Evolutionary conservation across 2,113 vertebrate species (phyloP).

Genomic region (Prinia subflava): DNA sequence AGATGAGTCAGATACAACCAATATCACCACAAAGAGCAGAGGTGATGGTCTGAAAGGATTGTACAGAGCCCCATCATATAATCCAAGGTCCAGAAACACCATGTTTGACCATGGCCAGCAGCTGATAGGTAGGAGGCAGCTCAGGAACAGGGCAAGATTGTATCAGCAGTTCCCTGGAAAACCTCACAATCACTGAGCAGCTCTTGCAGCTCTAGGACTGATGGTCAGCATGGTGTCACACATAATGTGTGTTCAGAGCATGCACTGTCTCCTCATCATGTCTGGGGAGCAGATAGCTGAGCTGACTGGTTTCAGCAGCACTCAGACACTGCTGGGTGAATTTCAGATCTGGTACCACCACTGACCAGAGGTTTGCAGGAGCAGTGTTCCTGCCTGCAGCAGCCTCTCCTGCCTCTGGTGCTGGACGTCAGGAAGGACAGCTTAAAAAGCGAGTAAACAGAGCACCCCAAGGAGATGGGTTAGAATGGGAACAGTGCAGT

Average conservation of each 20-base stretch:
- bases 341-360: neutral
- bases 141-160: neutral
- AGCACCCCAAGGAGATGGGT: neutral
- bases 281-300: neutral
- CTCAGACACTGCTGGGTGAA: neutral
- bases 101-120: neutral
- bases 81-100: neutral
- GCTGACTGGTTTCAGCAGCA: neutral
- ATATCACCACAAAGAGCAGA: neutral
- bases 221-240: neutral
- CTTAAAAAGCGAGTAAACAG: neutral
- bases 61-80: neutral
- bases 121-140: neutral
- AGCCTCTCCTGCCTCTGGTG: neutral
- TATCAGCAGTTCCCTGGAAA: neutral
- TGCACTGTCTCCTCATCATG: neutral
- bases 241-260: neutral
- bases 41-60: neutral
- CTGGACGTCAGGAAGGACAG: neutral
- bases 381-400: neutral
- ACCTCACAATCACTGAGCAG: neutral
- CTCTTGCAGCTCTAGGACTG: neutral
- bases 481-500: neutral
- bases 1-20: neutral
- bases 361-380: neutral